Conservation (phyloP, 2,113 vertebrate genomes). For the Pelvicachromis taeniatus region DNA sequence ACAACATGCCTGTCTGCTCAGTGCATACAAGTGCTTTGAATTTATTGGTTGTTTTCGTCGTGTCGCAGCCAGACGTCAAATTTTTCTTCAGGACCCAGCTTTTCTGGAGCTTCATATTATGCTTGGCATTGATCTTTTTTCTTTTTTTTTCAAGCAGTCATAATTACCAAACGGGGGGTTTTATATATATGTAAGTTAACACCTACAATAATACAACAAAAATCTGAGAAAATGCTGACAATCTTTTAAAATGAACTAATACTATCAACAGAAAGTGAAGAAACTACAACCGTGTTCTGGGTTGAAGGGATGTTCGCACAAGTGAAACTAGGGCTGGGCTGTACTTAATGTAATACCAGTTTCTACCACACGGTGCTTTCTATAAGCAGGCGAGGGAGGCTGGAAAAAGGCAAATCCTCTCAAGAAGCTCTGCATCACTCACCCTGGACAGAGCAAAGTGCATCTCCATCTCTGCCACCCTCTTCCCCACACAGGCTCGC, state of each 20-base stretch:
- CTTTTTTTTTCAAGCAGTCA: background rate
- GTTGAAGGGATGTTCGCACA: background rate
- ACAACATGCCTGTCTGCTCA: background rate
- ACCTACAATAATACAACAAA: background rate
- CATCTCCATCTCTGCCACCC: slow-evolving; percentile 82
- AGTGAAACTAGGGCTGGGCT: background rate
- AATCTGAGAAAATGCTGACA: fast-evolving
- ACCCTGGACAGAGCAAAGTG: slow-evolving; percentile 71
- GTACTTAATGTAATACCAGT: background rate
- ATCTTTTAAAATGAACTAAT: background rate
- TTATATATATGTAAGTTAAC: background rate
- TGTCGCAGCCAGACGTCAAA: too few relatives aligned
- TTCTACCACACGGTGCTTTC: background rate
- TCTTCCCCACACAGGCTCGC: slow-evolving; percentile 75
- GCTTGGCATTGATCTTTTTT: background rate
- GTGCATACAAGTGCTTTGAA: background rate
- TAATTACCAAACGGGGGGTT: background rate
- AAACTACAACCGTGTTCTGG: background rate
- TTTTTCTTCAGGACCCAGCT: too few relatives aligned
- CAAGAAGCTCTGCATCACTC: background rate
- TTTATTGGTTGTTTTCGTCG: too few relatives aligned
- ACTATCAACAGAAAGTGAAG: background rate
- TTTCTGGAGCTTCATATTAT: background rate
- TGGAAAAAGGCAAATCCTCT: background rate
- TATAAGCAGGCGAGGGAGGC: background rate